A percentile compares a stretch with the other conserved stretches of the same genome.
Conservation (phyloP, 1,140 invertebrate genomes). For the Drosophila hydei region DNA sequence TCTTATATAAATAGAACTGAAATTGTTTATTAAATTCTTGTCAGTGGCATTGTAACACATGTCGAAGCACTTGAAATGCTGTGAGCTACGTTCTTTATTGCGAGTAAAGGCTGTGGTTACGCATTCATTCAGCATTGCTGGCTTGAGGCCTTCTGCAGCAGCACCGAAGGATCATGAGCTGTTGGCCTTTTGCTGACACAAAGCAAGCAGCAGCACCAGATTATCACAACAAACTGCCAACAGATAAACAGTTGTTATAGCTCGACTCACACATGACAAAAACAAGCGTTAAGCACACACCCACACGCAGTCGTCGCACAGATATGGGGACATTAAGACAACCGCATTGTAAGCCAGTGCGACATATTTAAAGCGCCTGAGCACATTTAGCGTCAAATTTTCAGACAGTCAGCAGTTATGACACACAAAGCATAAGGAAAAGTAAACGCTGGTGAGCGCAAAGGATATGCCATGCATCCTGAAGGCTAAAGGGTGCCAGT, state of each 20-base stretch:
- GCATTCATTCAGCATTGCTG: slow-evolving; percentile 6
- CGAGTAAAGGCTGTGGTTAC: slow-evolving; percentile 7
- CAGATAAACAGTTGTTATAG: slow-evolving; percentile 50
- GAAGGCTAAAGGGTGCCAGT: slow-evolving; percentile 29
- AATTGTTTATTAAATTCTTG: slow-evolving; percentile 3
- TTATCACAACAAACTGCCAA: slow-evolving; percentile 47
- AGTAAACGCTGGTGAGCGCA: slow-evolving; percentile 54
- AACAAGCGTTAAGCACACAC: slow-evolving; percentile 38
- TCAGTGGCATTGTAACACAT: slow-evolving; percentile 3
- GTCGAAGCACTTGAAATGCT: slow-evolving; percentile 10
- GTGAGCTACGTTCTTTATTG: slow-evolving; percentile 14
- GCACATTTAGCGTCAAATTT: slow-evolving; percentile 75
- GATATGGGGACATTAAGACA: slow-evolving; percentile 20
- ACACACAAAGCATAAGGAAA: slow-evolving; percentile 62
- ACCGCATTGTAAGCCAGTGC: slow-evolving; percentile 49
- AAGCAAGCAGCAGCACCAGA: slow-evolving; percentile 48
- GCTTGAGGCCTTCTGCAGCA: slow-evolving; percentile 3
- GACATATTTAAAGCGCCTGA: slow-evolving; percentile 62
- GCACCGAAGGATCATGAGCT: slow-evolving; percentile 5
- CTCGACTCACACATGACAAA: slow-evolving; percentile 39
- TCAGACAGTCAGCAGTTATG: slow-evolving; percentile 71
- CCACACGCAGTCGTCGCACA: slow-evolving; percentile 22
- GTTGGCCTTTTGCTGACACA: slow-evolving; percentile 9
- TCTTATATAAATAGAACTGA: neutral
- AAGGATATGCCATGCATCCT: slow-evolving; percentile 53